Percentiles rank a stretch among this genome's conserved stretches.
Evolutionary conservation across 2,797 vertebrate genomes (phyloP).

Genomic region (Danio aesculapii): DNA sequence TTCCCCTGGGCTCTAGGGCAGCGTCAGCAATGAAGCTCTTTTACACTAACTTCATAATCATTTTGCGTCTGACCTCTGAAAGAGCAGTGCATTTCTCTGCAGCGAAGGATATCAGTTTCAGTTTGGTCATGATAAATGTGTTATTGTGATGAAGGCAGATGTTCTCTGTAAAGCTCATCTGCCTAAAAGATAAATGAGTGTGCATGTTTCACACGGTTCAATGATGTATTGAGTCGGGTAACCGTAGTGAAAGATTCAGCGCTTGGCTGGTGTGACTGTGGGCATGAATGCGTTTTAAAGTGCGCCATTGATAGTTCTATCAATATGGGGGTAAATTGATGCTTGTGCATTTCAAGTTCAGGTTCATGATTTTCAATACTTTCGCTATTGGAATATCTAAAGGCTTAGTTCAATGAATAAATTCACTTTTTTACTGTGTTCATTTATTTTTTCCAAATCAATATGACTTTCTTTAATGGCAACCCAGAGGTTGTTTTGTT

Average conservation of each 20-base stretch:
- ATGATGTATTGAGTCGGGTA: constrained; percentile 22
- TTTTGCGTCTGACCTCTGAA: constrained; percentile 26
- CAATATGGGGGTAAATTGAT: constrained; percentile 25
- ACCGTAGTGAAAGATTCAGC: background rate
- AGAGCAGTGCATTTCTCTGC: background rate
- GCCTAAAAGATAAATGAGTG: constrained; percentile 29
- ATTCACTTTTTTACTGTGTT: background rate
- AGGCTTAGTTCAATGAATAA: background rate
- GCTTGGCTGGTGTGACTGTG: constrained; percentile 13
- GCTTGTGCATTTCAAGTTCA: background rate
- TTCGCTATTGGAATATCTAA: background rate
- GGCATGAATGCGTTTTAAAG: background rate
- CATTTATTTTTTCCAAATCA: background rate
- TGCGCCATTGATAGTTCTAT: constrained; percentile 6
- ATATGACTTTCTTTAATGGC: background rate
- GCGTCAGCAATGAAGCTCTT: constrained; percentile 25
- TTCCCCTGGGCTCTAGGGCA: constrained; percentile 27
- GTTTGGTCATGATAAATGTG: constrained; percentile 26
- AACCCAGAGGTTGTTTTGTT: background rate
- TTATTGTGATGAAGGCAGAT: constrained; percentile 40
- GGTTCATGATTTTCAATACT: background rate
- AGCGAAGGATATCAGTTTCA: background rate
- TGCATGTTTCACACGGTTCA: constrained; percentile 19
- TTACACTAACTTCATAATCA: constrained; percentile 29
- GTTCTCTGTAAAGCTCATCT: constrained; percentile 31